Conservation (phyloP, 2,797 vertebrate genomes). For the Dicrostonyx torquatus region DNA sequence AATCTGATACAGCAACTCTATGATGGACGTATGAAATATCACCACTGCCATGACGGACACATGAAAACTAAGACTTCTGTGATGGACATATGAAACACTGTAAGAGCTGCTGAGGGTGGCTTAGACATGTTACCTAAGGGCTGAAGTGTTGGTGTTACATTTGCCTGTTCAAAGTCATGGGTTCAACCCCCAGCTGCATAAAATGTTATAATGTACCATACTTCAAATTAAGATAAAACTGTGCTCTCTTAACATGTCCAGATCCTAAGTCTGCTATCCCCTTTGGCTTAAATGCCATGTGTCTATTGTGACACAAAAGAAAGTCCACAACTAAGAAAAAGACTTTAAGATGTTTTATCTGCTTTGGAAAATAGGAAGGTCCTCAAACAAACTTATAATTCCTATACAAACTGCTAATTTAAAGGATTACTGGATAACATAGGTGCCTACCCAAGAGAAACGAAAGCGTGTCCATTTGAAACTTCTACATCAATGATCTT, state of each 20-base stretch:
- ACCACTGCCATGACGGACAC: no score
- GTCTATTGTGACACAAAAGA: not conserved
- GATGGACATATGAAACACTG: not conserved
- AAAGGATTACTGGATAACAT: not conserved
- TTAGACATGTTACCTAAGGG: not conserved
- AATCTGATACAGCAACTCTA: not conserved
- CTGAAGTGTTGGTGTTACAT: no score
- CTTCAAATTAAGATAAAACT: slow-evolving; percentile 9
- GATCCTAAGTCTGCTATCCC: not conserved
- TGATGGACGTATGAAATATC: no score
- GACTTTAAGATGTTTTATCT: not conserved
- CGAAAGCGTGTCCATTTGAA: not conserved
- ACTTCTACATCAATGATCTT: not conserved
- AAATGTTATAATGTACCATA: not conserved
- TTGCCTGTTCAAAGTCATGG: not conserved
- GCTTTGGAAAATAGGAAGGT: not conserved
- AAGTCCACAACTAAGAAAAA: not conserved
- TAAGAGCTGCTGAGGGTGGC: not conserved
- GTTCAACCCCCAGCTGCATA: not conserved
- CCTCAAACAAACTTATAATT: not conserved
- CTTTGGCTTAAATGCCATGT: not conserved
- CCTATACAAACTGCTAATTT: not conserved
- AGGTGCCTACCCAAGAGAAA: not conserved
- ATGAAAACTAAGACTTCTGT: not conserved
- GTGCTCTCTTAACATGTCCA: not conserved